A percentile compares a stretch with the other conserved stretches of the same genome.
phyloP scores from a whole-genome alignment of 2,797 vertebrate genomes.

The Caiman crocodilus region DNA sequence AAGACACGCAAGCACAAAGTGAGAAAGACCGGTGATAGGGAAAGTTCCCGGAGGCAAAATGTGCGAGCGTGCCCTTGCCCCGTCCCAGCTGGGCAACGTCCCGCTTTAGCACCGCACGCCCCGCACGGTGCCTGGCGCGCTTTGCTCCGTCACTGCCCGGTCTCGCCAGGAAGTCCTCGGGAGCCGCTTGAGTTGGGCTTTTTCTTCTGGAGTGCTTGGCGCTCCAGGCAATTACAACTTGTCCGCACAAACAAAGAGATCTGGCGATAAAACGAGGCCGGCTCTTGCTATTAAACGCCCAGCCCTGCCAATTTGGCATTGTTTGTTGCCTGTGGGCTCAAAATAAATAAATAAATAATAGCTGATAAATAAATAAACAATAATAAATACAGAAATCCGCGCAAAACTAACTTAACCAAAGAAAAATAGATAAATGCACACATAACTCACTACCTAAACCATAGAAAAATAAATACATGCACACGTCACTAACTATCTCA shows the following conservation, averaged over 20 bases:
- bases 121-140: background rate
- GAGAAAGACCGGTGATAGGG: too few relatives aligned
- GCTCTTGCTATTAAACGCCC: background rate
- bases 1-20: background rate
- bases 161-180: background rate
- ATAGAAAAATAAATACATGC: too few relatives aligned
- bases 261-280: background rate
- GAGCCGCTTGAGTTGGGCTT: background rate
- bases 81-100: too few relatives aligned
- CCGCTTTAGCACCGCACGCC: too few relatives aligned
- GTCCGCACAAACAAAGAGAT: slow-evolving; percentile 29
- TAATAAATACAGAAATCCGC: too few relatives aligned
- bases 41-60: background rate
- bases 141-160: background rate
- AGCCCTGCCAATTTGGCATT: background rate
- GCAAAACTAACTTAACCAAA: too few relatives aligned
- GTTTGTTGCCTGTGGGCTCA: background rate
- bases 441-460: too few relatives aligned
- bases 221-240: background rate
- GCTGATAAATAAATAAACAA: too few relatives aligned
- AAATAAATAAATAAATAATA: background rate
- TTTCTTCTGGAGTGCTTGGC: background rate
- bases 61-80: background rate
- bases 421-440: too few relatives aligned
- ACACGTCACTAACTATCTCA: too few relatives aligned